Percentiles rank a stretch among this genome's conserved stretches.
Conservation (phyloP, 1,140 invertebrate species). For the Sinella curviseta region DNA sequence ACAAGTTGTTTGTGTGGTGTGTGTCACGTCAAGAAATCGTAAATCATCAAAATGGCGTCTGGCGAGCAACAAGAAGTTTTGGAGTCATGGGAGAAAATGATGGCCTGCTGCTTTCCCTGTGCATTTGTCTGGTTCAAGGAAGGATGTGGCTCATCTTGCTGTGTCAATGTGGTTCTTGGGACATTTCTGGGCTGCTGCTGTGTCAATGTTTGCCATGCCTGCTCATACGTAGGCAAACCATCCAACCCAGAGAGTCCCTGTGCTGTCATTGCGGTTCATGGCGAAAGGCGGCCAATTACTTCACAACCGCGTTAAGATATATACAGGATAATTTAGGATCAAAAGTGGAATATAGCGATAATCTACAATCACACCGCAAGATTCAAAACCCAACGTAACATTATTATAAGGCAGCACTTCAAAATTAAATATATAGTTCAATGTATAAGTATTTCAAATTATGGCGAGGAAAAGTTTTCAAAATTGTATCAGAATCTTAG, state of each 20-base stretch:
- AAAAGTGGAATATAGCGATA: too few relatives aligned
- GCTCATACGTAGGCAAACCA: constrained; percentile 31
- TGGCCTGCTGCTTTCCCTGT: constrained; percentile 29
- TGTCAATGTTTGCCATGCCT: constrained; percentile 34
- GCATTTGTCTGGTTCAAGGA: constrained; percentile 32
- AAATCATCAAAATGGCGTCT: constrained; percentile 16
- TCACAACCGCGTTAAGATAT: constrained; percentile 1
- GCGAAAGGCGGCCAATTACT: not conserved
- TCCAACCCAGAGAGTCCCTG: not conserved
- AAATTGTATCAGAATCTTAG: too few relatives aligned
- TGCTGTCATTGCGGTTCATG: not conserved
- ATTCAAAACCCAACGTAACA: too few relatives aligned
- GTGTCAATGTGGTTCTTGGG: constrained; percentile 13
- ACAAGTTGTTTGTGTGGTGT: too few relatives aligned
- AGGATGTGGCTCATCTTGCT: constrained; percentile 21
- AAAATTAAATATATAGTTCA: too few relatives aligned
- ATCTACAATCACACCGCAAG: too few relatives aligned
- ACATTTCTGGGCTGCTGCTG: constrained; percentile 20
- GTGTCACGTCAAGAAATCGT: too few relatives aligned
- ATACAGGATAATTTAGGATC: not conserved
- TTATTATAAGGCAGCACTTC: too few relatives aligned
- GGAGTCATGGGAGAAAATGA: constrained; percentile 27
- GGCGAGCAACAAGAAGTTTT: not conserved
- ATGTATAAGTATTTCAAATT: too few relatives aligned
- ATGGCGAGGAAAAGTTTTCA: too few relatives aligned